Base-by-base conservation (phyloP, 2,113 vertebrate genomes). In the Laterallus jamaicensis region DNA sequence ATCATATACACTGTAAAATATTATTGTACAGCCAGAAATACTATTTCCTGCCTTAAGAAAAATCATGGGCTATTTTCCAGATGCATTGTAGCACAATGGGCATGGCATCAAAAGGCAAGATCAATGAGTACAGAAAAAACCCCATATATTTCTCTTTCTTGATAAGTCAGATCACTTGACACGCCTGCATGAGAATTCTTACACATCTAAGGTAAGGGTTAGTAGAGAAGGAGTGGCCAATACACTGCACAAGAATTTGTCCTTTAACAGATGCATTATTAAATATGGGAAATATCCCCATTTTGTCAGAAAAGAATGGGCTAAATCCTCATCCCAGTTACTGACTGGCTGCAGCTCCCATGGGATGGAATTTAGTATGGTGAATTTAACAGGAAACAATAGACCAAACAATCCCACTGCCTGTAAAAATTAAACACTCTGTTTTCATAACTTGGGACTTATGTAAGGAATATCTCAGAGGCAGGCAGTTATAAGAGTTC, bases 381-480 rank as follows among this genome's bases (percentile, higher is more conserved):
- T 92, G 94, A 96, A 94, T 94, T 95, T 86, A 94, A 91, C 95
- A 95, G 82, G 91, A 97, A 96, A 97, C 96, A 96, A 94, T 68
- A 93, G 94, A 92, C 76, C 74, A 92, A 97, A 84, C 90, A 92
- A 91, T 83, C 85, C 93, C 89, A 95, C 92, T 14, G 93, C 92
- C 95, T 96, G 90, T 89, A 82, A 97, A 97, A 97, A 97, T 94
- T 75, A 91, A 96, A 87, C n/a, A 37, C 56, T 81, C 17, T 90
- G 88, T 97, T 97, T 97, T 97, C 94, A 96, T 97, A 94, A 92
- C 92, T 95, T 91, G 87, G 35, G 85, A 93, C 85, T 95, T 97
- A 96, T 90, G 93, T 92, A 96, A 96, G 94, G 73, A 95, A 92
- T 95, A 97, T 94, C 87, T 92, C 74, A 90, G 69, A 96, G 82